Base-by-base conservation (phyloP, 2,113 vertebrate genomes). In the Osmerus mordax region DNA sequence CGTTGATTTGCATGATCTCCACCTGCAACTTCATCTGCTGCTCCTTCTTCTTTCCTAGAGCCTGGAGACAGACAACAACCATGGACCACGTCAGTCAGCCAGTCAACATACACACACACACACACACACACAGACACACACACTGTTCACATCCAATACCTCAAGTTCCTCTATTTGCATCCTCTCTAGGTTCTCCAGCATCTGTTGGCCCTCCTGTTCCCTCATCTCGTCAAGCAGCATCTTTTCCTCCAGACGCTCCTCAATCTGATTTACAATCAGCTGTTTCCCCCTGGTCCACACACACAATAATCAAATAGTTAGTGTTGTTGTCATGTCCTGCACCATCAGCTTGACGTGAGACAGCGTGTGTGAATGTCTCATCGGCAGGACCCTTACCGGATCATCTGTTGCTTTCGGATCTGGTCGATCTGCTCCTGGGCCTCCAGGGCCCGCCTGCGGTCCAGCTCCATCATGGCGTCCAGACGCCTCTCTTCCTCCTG, bases 391-490 rank as follows among this genome's bases (percentile, higher is more conserved):
- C 18, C 67, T 81, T 63, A 93, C 92, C 73, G 81, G 79, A 95
- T 76, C 70, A 88, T 81, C 81, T 95, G 89, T 69, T 94, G 78
- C 80, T 90, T 94, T 77, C 85, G 89, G 65, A 81, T 90, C 75
- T 36, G 71, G 3, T 94, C 89, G 14, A 90, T 87, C 3, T 93
- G 84, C 25, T 95, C 89, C 81, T 93, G 81, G 47, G 83, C 87
- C 73, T 94, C 84, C 1, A 93, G 4, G 1, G 90, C 91, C 71
- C 85, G 93, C 51, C 82, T 82, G 21, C 95, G 87, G 13, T 95
- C 93, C 63, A 85, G 79, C 80, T 97, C 96, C 96, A 97, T 97
- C 93, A 97, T 93, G 59, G 68, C 81, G 74, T 91, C 93, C 84
- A 98, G 76, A 0, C 94, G 90, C 80, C 77, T 89, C 75, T 96